These are phyloP conservation scores for Bombus impatiens DNA, from an alignment of 1,140 invertebrate genomes.

Conservation along the genomic window DNA sequence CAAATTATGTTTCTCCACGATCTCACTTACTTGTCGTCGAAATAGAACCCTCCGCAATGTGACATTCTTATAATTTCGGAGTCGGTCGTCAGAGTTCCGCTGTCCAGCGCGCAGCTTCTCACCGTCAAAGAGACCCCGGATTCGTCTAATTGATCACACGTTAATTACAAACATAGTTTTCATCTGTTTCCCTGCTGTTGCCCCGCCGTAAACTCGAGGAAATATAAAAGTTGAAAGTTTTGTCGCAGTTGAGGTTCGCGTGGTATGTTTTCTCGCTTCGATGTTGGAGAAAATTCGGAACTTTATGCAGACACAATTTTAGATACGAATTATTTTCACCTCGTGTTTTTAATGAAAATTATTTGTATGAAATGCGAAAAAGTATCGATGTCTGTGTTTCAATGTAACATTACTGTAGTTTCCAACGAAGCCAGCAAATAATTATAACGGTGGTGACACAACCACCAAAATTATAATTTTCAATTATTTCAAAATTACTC, in stretches of 20 bases:
- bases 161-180: constrained; percentile 23
- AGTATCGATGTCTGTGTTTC: no score
- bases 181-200: neutral
- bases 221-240: neutral
- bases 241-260: neutral
- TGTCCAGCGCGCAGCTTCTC: constrained; percentile 94
- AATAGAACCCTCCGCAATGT: constrained; percentile 95
- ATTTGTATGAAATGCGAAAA: neutral
- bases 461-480: no score
- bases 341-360: neutral
- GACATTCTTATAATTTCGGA: constrained; percentile 97
- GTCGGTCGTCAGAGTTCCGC: constrained; percentile 94
- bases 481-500: neutral
- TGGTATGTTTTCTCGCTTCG: neutral
- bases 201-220: neutral
- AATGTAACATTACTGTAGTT: neutral
- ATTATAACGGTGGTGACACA: neutral
- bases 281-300: neutral
- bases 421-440: neutral
- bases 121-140: constrained; percentile 91
- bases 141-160: constrained; percentile 84
- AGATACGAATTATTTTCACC: neutral
- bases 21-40: constrained; percentile 88
- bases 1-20: neutral
- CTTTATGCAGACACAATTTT: neutral